A percentile compares a stretch with the other conserved stretches of the same genome.
phyloP scores from a whole-genome alignment of 2,888 invertebrate species.

The Eristalis tenax region DNA sequence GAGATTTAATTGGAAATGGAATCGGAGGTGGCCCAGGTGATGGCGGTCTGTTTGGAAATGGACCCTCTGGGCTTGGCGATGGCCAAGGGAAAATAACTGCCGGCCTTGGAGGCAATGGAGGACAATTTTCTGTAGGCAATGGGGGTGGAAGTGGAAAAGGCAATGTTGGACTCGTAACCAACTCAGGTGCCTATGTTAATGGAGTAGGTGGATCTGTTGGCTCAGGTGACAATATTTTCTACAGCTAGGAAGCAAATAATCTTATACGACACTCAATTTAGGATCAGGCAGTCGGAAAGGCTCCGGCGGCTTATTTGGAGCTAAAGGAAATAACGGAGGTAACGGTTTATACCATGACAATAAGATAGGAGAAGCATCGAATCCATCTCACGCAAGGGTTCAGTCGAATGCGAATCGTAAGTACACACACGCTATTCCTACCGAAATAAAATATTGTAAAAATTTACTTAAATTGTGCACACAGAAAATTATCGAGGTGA shows the following conservation, averaged over 20 bases:
- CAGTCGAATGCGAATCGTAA: slow-evolving; percentile 18
- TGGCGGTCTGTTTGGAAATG: neutral
- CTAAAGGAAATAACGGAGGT: slow-evolving; percentile 7
- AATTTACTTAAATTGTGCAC: neutral
- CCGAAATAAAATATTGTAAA: neutral
- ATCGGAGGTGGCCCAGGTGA: neutral
- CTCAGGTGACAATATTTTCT: neutral
- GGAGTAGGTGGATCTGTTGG: neutral
- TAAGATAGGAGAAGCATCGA: slow-evolving; percentile 55
- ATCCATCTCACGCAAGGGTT: slow-evolving; percentile 52
- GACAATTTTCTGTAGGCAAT: neutral
- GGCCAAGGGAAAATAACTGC: neutral
- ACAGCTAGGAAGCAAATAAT: neutral
- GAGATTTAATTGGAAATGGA: neutral
- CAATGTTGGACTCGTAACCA: slow-evolving; percentile 31
- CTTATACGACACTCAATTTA: no score
- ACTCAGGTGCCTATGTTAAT: slow-evolving; percentile 32
- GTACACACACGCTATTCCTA: slow-evolving; percentile 5
- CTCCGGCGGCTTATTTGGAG: slow-evolving; percentile 1
- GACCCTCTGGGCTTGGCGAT: neutral
- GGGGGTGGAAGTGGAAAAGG: neutral
- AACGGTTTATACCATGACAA: slow-evolving; percentile 21
- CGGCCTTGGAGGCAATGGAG: neutral
- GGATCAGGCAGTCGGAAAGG: neutral
- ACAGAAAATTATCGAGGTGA: slow-evolving; percentile 20